These are phyloP conservation scores for Hippopotamyrus pictus DNA, from an alignment of 2,797 vertebrate species.

Conservation along the genomic window DNA sequence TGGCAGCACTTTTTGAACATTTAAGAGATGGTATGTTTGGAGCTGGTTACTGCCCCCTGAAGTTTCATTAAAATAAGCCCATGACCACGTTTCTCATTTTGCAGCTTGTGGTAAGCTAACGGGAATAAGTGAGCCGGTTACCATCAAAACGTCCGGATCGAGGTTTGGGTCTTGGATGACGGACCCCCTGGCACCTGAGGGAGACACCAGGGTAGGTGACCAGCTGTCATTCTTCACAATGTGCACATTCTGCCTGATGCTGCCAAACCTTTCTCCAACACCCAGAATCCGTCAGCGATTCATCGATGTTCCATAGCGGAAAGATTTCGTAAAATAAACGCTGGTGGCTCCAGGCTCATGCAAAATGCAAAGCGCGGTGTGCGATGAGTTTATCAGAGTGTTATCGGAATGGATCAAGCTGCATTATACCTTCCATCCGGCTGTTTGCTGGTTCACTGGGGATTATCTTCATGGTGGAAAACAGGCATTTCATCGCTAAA, in stretches of 20 bases:
- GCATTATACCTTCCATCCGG: conserved; percentile 9
- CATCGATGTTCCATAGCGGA: background rate
- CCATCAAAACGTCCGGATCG: conserved; percentile 88
- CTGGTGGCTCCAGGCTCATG: background rate
- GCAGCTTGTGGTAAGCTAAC: conserved; percentile 93
- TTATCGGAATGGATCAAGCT: background rate
- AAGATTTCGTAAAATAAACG: background rate
- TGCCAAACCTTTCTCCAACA: background rate
- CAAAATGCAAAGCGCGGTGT: background rate
- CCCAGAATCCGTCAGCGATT: background rate
- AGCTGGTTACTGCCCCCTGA: background rate
- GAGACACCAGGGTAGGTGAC: conserved; percentile 82
- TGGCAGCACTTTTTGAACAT: background rate
- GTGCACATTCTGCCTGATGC: background rate
- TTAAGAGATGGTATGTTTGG: background rate
- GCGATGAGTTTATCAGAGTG: background rate
- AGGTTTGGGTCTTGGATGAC: conserved; percentile 98
- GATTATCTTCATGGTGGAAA: conserved; percentile 21
- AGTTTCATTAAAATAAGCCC: background rate
- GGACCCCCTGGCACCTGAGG: conserved; percentile 78
- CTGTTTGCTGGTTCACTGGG: conserved; percentile 23
- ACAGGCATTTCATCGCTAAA: conserved; percentile 31
- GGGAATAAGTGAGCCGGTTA: conserved; percentile 87
- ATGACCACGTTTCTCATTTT: conserved; percentile 36
- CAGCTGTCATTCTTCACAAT: background rate